Percentiles rank a stretch among this genome's conserved stretches.
Conservation (phyloP, 2,888 invertebrate genomes). For the Phorcus lineatus region DNA sequence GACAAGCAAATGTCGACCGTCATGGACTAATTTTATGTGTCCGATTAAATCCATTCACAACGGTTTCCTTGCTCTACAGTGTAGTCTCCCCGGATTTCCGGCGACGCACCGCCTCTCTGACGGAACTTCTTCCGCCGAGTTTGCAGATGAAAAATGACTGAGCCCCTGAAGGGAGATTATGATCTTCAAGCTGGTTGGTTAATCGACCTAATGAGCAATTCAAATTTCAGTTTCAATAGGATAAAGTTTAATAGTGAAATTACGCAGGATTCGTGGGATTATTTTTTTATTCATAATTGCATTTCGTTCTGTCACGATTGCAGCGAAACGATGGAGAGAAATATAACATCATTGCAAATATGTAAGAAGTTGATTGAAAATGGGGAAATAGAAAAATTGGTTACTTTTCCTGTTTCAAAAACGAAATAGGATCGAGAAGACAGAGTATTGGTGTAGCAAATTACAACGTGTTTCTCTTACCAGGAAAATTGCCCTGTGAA, state of each 20-base stretch:
- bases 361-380: not conserved
- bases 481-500: slow-evolving; percentile 21
- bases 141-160: slow-evolving; percentile 16
- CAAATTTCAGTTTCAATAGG: not conserved
- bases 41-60: slow-evolving; percentile 13
- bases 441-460: not conserved
- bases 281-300: not conserved
- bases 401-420: not conserved
- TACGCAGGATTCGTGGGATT: not conserved
- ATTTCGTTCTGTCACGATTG: not conserved
- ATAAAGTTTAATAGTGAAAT: not conserved
- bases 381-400: slow-evolving; percentile 13
- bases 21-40: slow-evolving; percentile 16
- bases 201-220: slow-evolving; percentile 2
- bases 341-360: not conserved
- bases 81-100: slow-evolving; percentile 15
- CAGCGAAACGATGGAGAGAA: not conserved
- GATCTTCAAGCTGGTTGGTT: not conserved
- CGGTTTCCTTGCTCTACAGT: not conserved
- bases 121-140: slow-evolving; percentile 13
- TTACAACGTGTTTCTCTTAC: slow-evolving; percentile 15
- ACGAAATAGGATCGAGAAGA: slow-evolving; percentile 15
- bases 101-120: slow-evolving; percentile 11
- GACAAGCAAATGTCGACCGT: slow-evolving; percentile 10
- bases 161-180: slow-evolving; percentile 10